Base-by-base conservation (phyloP, 2,113 vertebrate species). In the Lynx canadensis region DNA sequence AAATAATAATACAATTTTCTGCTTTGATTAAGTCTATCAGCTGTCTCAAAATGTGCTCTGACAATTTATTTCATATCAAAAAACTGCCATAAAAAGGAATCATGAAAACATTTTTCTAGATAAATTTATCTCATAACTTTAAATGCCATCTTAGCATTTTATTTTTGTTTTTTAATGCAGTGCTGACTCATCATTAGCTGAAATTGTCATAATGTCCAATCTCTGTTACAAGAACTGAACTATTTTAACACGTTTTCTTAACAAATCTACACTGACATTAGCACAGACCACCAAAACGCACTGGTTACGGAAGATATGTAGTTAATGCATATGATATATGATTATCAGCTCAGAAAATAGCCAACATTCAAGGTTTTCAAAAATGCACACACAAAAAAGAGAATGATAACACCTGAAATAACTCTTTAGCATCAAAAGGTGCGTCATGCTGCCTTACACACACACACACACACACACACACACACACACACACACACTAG, bases 291-390 rank as follows among this genome's bases (percentile, higher is more conserved):
- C 97, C 96, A 87, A 98, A 99, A 98, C 82, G 95, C 96, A 98
- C 97, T 97, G 92, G 96, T 97, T 98, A 97, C 93, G 97, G 91
- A 98, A 98, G 98, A 98, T 98, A 99, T 98, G 98, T 98, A 98
- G 97, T 97, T 96, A 83, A 97, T 97, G 97, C 66, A 27, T 79
- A 92, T 31, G 96, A 98, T 98, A 99, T 99, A 97, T 98, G 92
- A 99, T 99, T 99, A 99, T 98, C 98, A 98, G 99, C 98, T 99
- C 98, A 99, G 97, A 98, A 97, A 98, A 63, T 71, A 96, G 69
- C 55, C 52, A 97, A 98, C 97, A 97, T 82, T 97, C 91, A 68
- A 63, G 94, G 97, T 97, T 95, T 98, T 87, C 57, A 96, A 96
- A 98, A 97, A 97, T 38, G 97, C 27, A 87, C 48, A 89, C 48